Base-by-base conservation (phyloP, 2,113 vertebrate species). In the Siniperca knerii region DNA sequence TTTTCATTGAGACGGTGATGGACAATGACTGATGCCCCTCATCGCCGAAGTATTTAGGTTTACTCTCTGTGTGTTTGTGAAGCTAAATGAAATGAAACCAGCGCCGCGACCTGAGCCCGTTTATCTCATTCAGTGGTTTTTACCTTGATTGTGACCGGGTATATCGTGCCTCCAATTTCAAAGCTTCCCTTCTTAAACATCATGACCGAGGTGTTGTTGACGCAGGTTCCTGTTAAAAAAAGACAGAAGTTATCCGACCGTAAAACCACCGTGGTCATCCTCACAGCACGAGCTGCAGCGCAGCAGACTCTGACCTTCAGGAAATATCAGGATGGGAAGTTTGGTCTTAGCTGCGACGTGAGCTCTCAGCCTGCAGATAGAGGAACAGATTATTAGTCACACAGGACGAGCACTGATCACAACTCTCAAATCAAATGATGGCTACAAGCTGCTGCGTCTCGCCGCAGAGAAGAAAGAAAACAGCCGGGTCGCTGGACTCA, bases 151-250 rank as follows among this genome's bases (percentile, higher is more conserved):
- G 98, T 96, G 60, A 99, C 97, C 4, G 98, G 98, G 83, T 99
- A 95, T 66, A 99, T 99, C 0, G 96, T 98, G 7, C 97, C 97
- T 94, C 97, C 98, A 6, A 99, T 98, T 92, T 99, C 98, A 95
- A 99, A 99, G 92, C 98, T 99, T 84, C 98, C 98, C 75, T 99
- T 99, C 94, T 99, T 99, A 87, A 99, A 99, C 98, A 99, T 99
- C 98, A 99, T 99, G 81, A 99, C 98, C 0, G 98, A 99, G 2
- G 98, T 99, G 87, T 99, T 99, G 88, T 99, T 99, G 92, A 99
- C 96, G 82, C 98, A 99, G 70, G 98, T 99, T 81, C 98, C 98
- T 99, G 87, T 48, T 74, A 16, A 42, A 40, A 81, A 81, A 8
- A 66, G 18, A 46, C 18, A 64, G 18, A 72, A 13, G 70, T 79